phyloP scores from a whole-genome alignment of 2,797 vertebrate genomes.

The Leptodon cayanensis region DNA sequence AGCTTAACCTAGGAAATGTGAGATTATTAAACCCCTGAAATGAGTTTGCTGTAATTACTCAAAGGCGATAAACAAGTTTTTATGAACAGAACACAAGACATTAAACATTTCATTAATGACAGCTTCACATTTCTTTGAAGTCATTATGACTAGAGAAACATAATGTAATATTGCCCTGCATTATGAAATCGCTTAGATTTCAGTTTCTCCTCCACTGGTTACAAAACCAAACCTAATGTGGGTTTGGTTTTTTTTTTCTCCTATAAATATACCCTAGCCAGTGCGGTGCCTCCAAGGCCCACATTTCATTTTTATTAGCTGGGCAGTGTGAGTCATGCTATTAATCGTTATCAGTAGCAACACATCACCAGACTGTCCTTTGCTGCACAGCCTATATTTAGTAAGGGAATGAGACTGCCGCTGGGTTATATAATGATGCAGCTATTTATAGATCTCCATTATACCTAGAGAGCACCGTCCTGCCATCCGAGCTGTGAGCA shows the following conservation, averaged over 20 bases:
- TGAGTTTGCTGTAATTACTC: neutral
- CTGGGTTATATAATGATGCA: slow-evolving; percentile 72
- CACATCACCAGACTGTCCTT: slow-evolving; percentile 69
- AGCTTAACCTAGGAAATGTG: neutral
- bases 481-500: slow-evolving; percentile 66
- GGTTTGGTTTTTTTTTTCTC: neutral
- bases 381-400: slow-evolving; percentile 77
- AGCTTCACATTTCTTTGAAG: slow-evolving; percentile 15
- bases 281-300: slow-evolving; percentile 35
- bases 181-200: slow-evolving; percentile 45
- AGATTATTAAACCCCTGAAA: neutral
- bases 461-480: slow-evolving; percentile 72
- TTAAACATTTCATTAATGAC: neutral
- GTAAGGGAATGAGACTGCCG: slow-evolving; percentile 76
- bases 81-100: neutral
- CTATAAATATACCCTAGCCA: slow-evolving; percentile 21
- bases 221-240: neutral
- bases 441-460: slow-evolving; percentile 79
- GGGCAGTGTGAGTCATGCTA: slow-evolving; percentile 68
- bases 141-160: neutral
- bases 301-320: slow-evolving; percentile 72
- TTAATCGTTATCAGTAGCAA: slow-evolving; percentile 68
- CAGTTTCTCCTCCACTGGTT: slow-evolving; percentile 21
- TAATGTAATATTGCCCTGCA: neutral
- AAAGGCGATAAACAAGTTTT: neutral